Evolutionary conservation across 2,888 invertebrate species (phyloP).

Genomic region (Apotomis betuletana): DNA sequence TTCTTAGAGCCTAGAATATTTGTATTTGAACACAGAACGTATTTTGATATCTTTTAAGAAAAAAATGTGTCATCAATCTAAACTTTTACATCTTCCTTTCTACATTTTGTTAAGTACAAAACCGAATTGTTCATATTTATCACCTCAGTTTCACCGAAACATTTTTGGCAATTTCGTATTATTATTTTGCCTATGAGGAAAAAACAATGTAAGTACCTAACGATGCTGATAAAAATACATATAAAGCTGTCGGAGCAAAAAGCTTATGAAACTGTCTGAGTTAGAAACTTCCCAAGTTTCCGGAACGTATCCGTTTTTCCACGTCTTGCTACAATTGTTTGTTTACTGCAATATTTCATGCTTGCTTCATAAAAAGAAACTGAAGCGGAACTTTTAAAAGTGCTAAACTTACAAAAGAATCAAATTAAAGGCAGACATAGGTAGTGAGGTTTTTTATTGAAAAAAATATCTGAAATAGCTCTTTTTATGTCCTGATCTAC

Average conservation of each 20-base stretch:
- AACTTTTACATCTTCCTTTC: too few species aligned
- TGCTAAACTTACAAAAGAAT: neutral
- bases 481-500: too few species aligned
- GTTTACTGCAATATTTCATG: constrained; percentile 15
- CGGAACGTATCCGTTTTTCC: constrained; percentile 56
- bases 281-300: constrained; percentile 54
- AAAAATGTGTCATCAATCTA: too few species aligned
- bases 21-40: too few species aligned
- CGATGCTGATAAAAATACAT: constrained; percentile 51
- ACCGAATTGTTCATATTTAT: too few species aligned
- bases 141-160: too few species aligned
- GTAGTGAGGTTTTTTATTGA: too few species aligned
- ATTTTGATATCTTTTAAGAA: too few species aligned
- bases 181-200: constrained; percentile 45
- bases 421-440: neutral
- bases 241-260: constrained; percentile 63
- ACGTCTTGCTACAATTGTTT: constrained; percentile 47
- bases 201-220: constrained; percentile 48
- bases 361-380: neutral
- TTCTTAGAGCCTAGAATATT: too few species aligned
- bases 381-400: neutral
- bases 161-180: neutral
- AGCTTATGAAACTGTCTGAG: constrained; percentile 65
- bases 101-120: too few species aligned
- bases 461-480: too few species aligned